Evolutionary conservation across 2,888 invertebrate species (phyloP), one percentile per base, ranked within the genome.

Genomic region (Lepidochrysops patricia): DNA sequence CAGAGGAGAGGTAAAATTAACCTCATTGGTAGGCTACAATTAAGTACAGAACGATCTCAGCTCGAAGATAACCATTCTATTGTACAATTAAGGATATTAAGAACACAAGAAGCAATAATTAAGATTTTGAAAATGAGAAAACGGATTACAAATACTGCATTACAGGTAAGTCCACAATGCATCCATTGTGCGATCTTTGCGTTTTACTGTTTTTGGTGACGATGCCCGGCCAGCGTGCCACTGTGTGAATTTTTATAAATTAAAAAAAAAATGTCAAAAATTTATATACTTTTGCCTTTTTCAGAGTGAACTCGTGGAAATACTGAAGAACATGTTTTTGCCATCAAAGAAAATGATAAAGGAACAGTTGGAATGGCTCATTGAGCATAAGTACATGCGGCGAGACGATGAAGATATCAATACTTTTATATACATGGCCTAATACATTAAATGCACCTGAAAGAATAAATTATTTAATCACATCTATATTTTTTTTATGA

Each of bases 261-360:
- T n/a, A n/a, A n/a, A n/a, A n/a, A n/a, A n/a, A n/a, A n/a, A n/a
- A n/a, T n/a, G n/a, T n/a, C n/a, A 58, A 13, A 19, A 48, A 32
- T 12, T 60, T 26, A 34, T 19, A 15, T 57, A 15, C 6, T 29
- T n/a, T 57, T 56, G 48, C 62, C 63, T 64, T 67, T 60, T 83
- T 84, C 82, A 92, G 92, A 96, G 97, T 61, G 99, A 99, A 90
- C 91, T 99, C 62, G 95, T 99, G 15, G 99, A 99, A 87, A 98
- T 99, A 77, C 89, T 99, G 71, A 98, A 98, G 89, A 98, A 98
- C 79, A 98, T 99, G 98, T 99, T 99, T 91, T 90, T 99, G 76
- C 99, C 99, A 26, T 97, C 98, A 65, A 98, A 98, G 85, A 98
- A 99, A 87, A 97, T 99, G 95, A 99, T 99, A 72, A 99, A 99